A percentile compares a stretch with the other conserved stretches of the same genome.
phyloP scores from a whole-genome alignment of 2,797 vertebrate genomes.

The Ctenopoma kingsleyae region DNA sequence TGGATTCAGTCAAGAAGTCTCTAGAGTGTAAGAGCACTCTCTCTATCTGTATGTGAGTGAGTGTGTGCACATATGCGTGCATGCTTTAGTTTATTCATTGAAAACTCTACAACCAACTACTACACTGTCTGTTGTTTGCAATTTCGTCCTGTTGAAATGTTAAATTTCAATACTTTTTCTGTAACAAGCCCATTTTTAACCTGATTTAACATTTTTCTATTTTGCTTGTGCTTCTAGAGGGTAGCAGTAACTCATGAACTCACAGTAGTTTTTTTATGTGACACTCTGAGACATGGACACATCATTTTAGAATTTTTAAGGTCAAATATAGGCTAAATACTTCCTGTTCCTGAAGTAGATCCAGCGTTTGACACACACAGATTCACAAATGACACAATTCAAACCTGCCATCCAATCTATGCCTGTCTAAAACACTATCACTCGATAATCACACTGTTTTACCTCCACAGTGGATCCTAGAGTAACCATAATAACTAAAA shows the following conservation, averaged over 20 bases:
- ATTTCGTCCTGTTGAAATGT: slow-evolving; percentile 45
- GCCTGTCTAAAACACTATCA: slow-evolving; percentile 63
- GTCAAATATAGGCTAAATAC: slow-evolving; percentile 62
- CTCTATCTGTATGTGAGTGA: slow-evolving; percentile 39
- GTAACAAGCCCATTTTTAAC: slow-evolving; percentile 49
- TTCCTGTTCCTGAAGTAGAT: slow-evolving; percentile 49
- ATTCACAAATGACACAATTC: slow-evolving; percentile 52
- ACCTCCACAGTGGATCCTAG: slow-evolving; percentile 9
- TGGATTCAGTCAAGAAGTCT: slow-evolving; percentile 76
- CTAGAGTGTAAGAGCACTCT: slow-evolving; percentile 54
- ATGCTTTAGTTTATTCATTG: slow-evolving; percentile 32
- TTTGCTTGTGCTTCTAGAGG: slow-evolving; percentile 61
- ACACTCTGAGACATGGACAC: slow-evolving; percentile 9
- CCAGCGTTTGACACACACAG: slow-evolving; percentile 46
- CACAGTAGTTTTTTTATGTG: slow-evolving; percentile 29
- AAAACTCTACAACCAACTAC: slow-evolving; percentile 26
- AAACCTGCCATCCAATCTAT: slow-evolving; percentile 73
- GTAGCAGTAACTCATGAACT: slow-evolving; percentile 17
- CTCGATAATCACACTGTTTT: slow-evolving; percentile 66
- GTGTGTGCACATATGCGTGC: slow-evolving; percentile 7
- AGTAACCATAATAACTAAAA: slow-evolving; percentile 34
- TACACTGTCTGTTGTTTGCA: slow-evolving; percentile 32
- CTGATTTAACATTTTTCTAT: slow-evolving; percentile 68
- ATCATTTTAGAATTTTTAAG: slow-evolving; percentile 49
- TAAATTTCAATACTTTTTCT: slow-evolving; percentile 56